Conservation (phyloP, 2,113 vertebrate species). For the Phyllostomus hastatus region DNA sequence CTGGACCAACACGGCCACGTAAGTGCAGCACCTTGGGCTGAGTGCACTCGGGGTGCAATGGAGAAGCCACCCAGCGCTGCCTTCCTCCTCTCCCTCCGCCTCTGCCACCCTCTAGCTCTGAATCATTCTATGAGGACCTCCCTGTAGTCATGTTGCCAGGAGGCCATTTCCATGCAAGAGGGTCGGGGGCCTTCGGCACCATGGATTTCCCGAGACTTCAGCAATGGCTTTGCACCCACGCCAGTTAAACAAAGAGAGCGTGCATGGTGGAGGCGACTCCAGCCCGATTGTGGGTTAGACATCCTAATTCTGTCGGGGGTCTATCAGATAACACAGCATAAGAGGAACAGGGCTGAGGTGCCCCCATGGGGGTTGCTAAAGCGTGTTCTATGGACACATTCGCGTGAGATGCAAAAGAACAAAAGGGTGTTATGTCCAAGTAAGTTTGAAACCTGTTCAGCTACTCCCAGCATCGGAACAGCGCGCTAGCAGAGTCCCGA, state of each 20-base stretch:
- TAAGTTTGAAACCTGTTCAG: neutral
- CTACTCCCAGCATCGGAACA: neutral
- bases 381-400: neutral
- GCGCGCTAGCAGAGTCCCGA: neutral
- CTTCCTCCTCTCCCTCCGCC: neutral
- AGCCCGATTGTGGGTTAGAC: neutral
- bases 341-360: neutral
- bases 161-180: neutral
- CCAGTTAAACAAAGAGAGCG: neutral
- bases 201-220: neutral
- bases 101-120: neutral
- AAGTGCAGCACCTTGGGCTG: constrained; percentile 68
- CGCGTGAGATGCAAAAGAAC: neutral
- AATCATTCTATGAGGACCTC: neutral
- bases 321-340: neutral
- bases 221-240: neutral
- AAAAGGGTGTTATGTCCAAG: neutral
- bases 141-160: neutral
- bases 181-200: neutral
- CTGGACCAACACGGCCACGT: constrained; percentile 98
- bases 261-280: neutral
- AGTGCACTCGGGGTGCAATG: neutral
- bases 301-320: neutral
- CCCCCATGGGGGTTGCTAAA: neutral
- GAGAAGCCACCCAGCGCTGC: neutral